Conservation (phyloP, 2,888 invertebrate species). For the Spialia ferax region DNA sequence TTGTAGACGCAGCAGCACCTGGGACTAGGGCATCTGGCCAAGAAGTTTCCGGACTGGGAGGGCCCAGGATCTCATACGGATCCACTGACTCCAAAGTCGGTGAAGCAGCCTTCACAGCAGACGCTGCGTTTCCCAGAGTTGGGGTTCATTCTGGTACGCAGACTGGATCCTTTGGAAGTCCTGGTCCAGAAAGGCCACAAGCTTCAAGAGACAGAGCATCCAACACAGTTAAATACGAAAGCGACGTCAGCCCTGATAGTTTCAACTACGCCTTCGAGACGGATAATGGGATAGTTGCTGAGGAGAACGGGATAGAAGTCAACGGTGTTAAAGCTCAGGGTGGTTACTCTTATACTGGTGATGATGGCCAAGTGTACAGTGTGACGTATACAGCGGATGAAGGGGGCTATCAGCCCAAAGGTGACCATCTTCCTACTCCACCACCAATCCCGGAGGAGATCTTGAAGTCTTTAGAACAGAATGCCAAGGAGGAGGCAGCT, state of each 20-base stretch:
- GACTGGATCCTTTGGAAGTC: not conserved
- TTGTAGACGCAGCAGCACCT: conserved; percentile 73
- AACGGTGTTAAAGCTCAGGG: conserved; percentile 72
- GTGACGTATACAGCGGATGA: conserved; percentile 75
- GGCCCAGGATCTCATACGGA: conserved; percentile 69
- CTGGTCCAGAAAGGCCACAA: conserved; percentile 55
- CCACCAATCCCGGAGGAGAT: conserved; percentile 74
- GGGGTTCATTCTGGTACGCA: conserved; percentile 5
- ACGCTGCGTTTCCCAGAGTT: conserved; percentile 24
- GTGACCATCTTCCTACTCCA: conserved; percentile 73
- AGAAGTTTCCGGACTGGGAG: conserved; percentile 68
- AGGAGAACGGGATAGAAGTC: conserved; percentile 64
- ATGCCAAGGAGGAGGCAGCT: conserved; percentile 73
- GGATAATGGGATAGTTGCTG: conserved; percentile 74
- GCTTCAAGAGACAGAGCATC: conserved; percentile 61
- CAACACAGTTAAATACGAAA: conserved; percentile 64
- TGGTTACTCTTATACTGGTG: conserved; percentile 72
- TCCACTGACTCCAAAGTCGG: conserved; percentile 77
- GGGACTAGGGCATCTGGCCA: conserved; percentile 67
- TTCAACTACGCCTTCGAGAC: conserved; percentile 72
- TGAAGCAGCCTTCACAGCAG: conserved; percentile 68
- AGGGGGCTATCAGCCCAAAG: conserved; percentile 69
- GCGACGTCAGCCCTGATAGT: conserved; percentile 62
- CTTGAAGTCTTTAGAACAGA: conserved; percentile 69
- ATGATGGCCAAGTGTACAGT: conserved; percentile 74